Percentiles rank a stretch among this genome's conserved stretches.
phyloP scores from a whole-genome alignment of 2,113 vertebrate species.

The Stegastes partitus region DNA sequence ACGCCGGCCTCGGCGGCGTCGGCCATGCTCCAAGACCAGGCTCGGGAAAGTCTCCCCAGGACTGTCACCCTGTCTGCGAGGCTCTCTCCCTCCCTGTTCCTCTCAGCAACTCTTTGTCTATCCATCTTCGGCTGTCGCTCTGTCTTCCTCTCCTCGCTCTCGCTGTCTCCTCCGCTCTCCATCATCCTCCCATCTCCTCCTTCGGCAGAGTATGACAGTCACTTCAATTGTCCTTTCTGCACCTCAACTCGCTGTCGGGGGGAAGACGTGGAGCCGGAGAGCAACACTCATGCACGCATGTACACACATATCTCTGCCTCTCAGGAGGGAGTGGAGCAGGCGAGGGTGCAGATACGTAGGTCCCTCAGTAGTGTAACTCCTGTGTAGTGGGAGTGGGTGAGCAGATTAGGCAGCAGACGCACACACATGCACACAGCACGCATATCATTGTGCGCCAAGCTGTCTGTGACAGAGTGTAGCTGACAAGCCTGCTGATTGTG shows the following conservation, averaged over 20 bases:
- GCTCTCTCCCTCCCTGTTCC: slow-evolving; percentile 17
- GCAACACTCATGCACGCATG: neutral
- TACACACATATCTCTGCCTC: slow-evolving; percentile 2
- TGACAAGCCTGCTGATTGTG: slow-evolving; percentile 66
- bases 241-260: slow-evolving; percentile 44
- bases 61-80: slow-evolving; percentile 59
- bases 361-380: slow-evolving; percentile 36
- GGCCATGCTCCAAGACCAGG: slow-evolving; percentile 36
- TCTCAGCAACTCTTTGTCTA: slow-evolving; percentile 32
- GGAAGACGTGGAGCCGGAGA: slow-evolving; percentile 13
- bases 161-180: slow-evolving; percentile 55
- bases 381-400: slow-evolving; percentile 32
- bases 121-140: slow-evolving; percentile 42
- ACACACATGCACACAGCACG: slow-evolving; percentile 15
- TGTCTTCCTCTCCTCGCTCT: slow-evolving; percentile 41
- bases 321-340: slow-evolving; percentile 26
- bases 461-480: slow-evolving; percentile 51
- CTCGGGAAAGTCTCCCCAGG: slow-evolving; percentile 42
- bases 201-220: slow-evolving; percentile 58
- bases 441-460: slow-evolving; percentile 46
- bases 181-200: slow-evolving; percentile 53
- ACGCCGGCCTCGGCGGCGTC: slow-evolving; percentile 27
- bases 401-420: slow-evolving; percentile 41
- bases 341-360: slow-evolving; percentile 43
- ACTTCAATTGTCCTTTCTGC: slow-evolving; percentile 63